Percentiles rank a stretch among this genome's conserved stretches.
Evolutionary conservation across 2,797 vertebrate genomes (phyloP).

Genomic region (Antrozous pallidus): DNA sequence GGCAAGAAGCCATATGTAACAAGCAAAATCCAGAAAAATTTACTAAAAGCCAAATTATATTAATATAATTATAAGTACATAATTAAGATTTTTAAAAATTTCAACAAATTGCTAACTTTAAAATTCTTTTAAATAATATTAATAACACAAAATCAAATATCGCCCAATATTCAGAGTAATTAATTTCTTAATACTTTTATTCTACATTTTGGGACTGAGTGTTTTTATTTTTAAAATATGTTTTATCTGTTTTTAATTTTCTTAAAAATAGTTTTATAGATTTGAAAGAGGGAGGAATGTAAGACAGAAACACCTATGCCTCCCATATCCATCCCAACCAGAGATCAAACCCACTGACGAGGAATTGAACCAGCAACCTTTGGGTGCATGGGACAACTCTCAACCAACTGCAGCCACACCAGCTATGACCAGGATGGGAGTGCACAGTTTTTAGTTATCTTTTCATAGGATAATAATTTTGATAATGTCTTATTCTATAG

Average conservation of each 20-base stretch:
- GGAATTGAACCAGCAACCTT: not conserved
- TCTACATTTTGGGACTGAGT: not conserved
- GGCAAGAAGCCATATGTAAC: not conserved
- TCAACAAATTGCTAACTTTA: not conserved
- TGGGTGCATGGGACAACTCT: not conserved
- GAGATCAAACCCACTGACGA: not conserved
- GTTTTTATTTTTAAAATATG: not conserved
- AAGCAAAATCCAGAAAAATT: not conserved
- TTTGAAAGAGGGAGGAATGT: not conserved
- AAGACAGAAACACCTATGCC: not conserved
- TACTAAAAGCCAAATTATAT: not conserved
- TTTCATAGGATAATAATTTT: not conserved
- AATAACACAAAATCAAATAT: not conserved
- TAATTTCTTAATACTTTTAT: not conserved
- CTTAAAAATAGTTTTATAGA: not conserved
- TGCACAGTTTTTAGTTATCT: not conserved
- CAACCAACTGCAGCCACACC: not conserved
- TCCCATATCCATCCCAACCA: fast-evolving
- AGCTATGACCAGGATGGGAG: not conserved
- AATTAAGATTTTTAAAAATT: not conserved
- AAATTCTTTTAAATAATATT: not conserved
- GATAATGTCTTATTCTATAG: not conserved
- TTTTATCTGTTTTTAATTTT: not conserved
- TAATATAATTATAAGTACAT: not conserved
- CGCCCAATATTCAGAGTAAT: not conserved